These are phyloP conservation scores for Eupithecia abbreviata DNA, from an alignment of 2,888 invertebrate genomes.

Conservation along the genomic window DNA sequence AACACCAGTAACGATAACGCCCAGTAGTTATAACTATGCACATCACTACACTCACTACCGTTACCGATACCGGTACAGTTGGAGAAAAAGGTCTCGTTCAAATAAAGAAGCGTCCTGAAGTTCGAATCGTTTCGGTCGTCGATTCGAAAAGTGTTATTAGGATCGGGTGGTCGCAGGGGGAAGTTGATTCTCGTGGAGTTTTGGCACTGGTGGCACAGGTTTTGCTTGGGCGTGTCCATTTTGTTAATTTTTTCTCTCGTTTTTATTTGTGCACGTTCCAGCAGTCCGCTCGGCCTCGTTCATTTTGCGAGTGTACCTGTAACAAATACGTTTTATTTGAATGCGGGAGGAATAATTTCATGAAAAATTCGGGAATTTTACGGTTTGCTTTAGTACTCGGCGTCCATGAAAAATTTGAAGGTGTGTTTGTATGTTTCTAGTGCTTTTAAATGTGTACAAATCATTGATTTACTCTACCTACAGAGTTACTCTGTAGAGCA, in stretches of 20 bases:
- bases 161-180: slow-evolving; percentile 56
- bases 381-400: slow-evolving; percentile 10
- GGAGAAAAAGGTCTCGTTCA: slow-evolving; percentile 62
- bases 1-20: slow-evolving; percentile 94
- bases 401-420: slow-evolving; percentile 18
- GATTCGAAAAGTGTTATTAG: slow-evolving; percentile 47
- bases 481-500: neutral
- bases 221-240: slow-evolving; percentile 42
- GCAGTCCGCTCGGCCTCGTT: slow-evolving; percentile 24
- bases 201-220: slow-evolving; percentile 55
- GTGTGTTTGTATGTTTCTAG: slow-evolving; percentile 11
- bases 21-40: slow-evolving; percentile 89
- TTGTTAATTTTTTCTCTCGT: slow-evolving; percentile 17
- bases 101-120: slow-evolving; percentile 57
- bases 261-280: neutral
- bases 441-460: neutral
- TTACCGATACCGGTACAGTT: slow-evolving; percentile 60
- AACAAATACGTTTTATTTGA: slow-evolving; percentile 42
- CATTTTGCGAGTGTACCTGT: slow-evolving; percentile 40
- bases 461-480: neutral
- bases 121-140: slow-evolving; percentile 52
- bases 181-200: slow-evolving; percentile 61
- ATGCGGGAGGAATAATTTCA: slow-evolving; percentile 17
- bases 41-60: slow-evolving; percentile 69
- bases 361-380: slow-evolving; percentile 28